Conservation (phyloP, 1,140 invertebrate species). For the Ceratina calcarata region DNA sequence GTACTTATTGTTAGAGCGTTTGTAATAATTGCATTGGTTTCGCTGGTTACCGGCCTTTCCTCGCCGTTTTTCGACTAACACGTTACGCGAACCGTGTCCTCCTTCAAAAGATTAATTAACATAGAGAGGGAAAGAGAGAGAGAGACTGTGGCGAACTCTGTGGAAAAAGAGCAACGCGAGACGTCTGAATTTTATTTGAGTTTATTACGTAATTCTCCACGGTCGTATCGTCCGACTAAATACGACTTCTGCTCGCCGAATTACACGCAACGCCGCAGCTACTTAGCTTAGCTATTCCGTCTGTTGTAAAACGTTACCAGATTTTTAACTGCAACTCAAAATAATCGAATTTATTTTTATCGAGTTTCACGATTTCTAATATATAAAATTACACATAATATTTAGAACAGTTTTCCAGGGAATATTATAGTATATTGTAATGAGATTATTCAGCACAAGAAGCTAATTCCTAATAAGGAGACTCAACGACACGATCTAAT, state of each 20-base stretch:
- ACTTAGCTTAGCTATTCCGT: background rate
- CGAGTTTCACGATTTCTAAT: too few relatives aligned
- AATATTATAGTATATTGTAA: too few relatives aligned
- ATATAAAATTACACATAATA: too few relatives aligned
- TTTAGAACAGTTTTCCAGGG: too few relatives aligned
- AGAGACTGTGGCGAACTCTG: background rate
- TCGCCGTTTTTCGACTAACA: background rate
- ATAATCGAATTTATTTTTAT: background rate
- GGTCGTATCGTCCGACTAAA: background rate
- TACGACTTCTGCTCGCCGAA: background rate
- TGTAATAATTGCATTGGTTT: conserved; percentile 30
- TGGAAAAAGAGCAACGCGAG: background rate
- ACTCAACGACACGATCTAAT: conserved; percentile 9
- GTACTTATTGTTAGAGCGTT: conserved; percentile 35
- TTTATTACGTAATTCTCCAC: background rate
- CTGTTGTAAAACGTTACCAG: background rate
- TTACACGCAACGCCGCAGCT: background rate
- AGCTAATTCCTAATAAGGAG: conserved; percentile 3
- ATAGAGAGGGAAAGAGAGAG: conserved; percentile 3
- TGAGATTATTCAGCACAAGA: background rate
- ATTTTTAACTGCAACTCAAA: background rate
- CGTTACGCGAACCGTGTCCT: background rate
- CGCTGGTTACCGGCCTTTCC: background rate
- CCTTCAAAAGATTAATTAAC: too few relatives aligned
- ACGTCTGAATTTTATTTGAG: conserved; percentile 6